Conservation (phyloP, 2,113 vertebrate species). For the Ahaetulla prasina region DNA sequence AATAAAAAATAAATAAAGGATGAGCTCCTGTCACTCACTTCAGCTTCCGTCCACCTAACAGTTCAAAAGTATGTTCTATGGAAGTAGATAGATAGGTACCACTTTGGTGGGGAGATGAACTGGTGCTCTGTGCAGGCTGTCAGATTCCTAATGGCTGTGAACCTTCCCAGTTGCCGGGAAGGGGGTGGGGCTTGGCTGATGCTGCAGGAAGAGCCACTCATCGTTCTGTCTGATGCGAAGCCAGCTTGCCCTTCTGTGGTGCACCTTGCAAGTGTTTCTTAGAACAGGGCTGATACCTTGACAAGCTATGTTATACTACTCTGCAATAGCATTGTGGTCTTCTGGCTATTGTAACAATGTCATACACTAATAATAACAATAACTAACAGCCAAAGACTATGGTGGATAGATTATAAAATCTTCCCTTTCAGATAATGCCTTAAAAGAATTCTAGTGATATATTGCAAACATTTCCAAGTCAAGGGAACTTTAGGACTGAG, state of each 20-base stretch:
- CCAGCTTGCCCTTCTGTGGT: background rate
- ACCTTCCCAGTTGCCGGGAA: no score
- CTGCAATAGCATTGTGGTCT: background rate
- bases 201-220: no score
- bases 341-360: background rate
- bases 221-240: background rate
- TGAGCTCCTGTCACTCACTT: background rate
- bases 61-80: no score
- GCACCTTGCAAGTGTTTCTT: background rate
- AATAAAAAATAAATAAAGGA: no score
- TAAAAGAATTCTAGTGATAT: conserved; percentile 7
- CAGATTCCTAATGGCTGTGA: no score
- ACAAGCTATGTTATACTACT: no score
- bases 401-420: conserved; percentile 7
- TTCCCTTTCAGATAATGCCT: conserved; percentile 20
- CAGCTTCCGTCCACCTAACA: background rate
- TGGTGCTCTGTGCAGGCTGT: no score
- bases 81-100: no score
- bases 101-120: no score
- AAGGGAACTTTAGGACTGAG: accelerated
- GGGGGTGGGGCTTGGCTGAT: no score
- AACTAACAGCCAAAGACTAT: background rate
- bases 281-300: no score
- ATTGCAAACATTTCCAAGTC: background rate
- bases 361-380: background rate